A percentile compares a stretch with the other conserved stretches of the same genome.
Conservation (phyloP, 2,888 invertebrate species). For the Lycocerus yunnanus region DNA sequence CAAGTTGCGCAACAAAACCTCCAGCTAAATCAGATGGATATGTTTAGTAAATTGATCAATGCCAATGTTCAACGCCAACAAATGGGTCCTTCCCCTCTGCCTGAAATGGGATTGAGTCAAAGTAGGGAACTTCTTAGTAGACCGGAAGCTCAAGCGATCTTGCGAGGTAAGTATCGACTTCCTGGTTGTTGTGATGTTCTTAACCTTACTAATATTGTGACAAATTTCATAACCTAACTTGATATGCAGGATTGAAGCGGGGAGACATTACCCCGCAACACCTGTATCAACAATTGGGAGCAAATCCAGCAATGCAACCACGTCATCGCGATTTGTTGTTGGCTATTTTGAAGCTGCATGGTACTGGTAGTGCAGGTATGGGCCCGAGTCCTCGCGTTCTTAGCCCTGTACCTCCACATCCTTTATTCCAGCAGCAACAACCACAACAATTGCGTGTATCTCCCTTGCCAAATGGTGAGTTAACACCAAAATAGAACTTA, state of each 20-base stretch:
- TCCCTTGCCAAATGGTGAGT: slow-evolving; percentile 65
- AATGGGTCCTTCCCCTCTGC: slow-evolving; percentile 52
- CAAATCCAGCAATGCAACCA: slow-evolving; percentile 73
- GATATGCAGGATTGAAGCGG: slow-evolving; percentile 67
- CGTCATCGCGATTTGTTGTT: slow-evolving; percentile 74
- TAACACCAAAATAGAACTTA: slow-evolving; percentile 2
- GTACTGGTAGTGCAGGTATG: slow-evolving; percentile 47
- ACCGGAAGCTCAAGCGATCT: slow-evolving; percentile 77
- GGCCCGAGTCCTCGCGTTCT: slow-evolving; percentile 51
- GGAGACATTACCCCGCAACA: slow-evolving; percentile 79
- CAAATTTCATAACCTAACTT: slow-evolving; percentile 1
- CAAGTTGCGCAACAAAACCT: slow-evolving; percentile 43
- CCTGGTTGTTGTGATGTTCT: not conserved
- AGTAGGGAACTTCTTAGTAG: slow-evolving; percentile 70
- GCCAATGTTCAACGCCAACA: slow-evolving; percentile 42
- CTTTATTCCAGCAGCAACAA: slow-evolving; percentile 57
- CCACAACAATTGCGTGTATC: slow-evolving; percentile 62
- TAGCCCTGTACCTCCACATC: slow-evolving; percentile 53
- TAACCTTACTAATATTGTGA: not conserved
- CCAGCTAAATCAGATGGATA: slow-evolving; percentile 51
- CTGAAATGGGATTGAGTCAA: slow-evolving; percentile 57
- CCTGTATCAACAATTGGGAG: slow-evolving; percentile 74
- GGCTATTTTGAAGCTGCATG: slow-evolving; percentile 66
- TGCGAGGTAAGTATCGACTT: slow-evolving; percentile 63
- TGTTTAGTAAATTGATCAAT: slow-evolving; percentile 53